These are phyloP conservation scores for Cyclina sinensis DNA, from an alignment of 1,140 invertebrate genomes.

Conservation along the genomic window DNA sequence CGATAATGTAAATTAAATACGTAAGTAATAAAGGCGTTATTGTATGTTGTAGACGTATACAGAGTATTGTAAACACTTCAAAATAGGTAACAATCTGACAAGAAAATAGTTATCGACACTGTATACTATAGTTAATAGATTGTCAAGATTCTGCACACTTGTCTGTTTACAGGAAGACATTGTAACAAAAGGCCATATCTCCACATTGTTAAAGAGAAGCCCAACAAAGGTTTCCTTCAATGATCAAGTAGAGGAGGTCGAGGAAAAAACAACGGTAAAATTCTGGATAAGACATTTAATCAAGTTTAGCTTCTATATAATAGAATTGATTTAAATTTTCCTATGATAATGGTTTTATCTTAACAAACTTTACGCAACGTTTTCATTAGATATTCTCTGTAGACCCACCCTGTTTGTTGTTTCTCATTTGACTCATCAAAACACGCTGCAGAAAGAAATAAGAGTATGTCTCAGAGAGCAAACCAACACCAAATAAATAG, in stretches of 20 bases:
- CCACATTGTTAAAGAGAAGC: background rate
- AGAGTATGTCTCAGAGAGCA: too few relatives aligned
- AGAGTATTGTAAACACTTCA: background rate
- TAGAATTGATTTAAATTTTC: too few relatives aligned
- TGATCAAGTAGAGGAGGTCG: slow-evolving; percentile 1
- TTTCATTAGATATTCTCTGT: too few relatives aligned
- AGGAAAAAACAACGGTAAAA: background rate
- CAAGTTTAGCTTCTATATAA: too few relatives aligned
- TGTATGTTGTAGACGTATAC: background rate
- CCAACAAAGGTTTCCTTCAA: slow-evolving; percentile 39
- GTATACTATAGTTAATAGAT: too few relatives aligned
- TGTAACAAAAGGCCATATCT: background rate
- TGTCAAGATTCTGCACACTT: background rate
- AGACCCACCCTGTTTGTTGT: too few relatives aligned
- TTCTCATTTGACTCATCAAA: too few relatives aligned
- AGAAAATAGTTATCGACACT: background rate
- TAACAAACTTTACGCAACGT: too few relatives aligned
- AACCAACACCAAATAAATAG: too few relatives aligned
- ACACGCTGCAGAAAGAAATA: too few relatives aligned
- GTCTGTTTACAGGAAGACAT: slow-evolving; percentile 30
- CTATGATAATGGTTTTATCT: too few relatives aligned
- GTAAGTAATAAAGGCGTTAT: background rate
- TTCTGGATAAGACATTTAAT: too few relatives aligned
- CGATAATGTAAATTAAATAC: background rate
- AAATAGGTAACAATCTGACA: background rate